Evolutionary conservation across 2,888 invertebrate species (phyloP), one percentile per base, ranked within the genome.

Genomic region (Ophioninae sp.): DNA sequence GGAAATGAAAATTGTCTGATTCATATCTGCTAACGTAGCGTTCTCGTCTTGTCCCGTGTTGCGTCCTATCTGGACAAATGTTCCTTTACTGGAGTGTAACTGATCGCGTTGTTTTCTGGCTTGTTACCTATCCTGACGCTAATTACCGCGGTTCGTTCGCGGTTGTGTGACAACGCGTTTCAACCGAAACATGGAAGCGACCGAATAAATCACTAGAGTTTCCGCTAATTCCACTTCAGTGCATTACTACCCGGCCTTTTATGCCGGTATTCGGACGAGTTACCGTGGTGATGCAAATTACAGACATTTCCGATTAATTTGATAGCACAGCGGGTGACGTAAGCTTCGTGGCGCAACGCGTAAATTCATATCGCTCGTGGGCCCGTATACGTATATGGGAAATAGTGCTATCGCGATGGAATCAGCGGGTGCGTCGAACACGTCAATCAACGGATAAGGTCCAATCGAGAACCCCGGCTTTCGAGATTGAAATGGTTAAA

Each of bases 251-350:
- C 56, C 39, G 56, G 21, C n/a, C 20, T 68, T 61, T 41, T 17
- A 44, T 68, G 59, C 59, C 41, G 30, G 21, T 65, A 65, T 68
- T 37, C 67, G 57, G 76, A 64, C 69, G 69, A 78, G 39, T 30
- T 67, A 79, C 65, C 78, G 56, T 56, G 64, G 74, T 59, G 82
- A 86, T 86, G 84, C 84, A 85, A 85, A 86, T 86, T 85, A 77
- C 83, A 65, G 73, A 82, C 82, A 78, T 85, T 86, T 86, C 84
- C 84, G 85, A 85, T 85, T 85, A 82, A 85, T 85, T 82, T 80
- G 61, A 85, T 78, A 81, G 61, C 30, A 20, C 56, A 67, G 61
- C 39, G 77, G 68, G 20, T 64, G 57, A 70, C 30, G 69, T 56
- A 57, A 59, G 70, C 59, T 65, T 21, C 21, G n/a, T 59, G 37